Evolutionary conservation across 2,888 invertebrate species (phyloP), one percentile per base, ranked within the genome.

Genomic region (Notocelia uddmanniana): DNA sequence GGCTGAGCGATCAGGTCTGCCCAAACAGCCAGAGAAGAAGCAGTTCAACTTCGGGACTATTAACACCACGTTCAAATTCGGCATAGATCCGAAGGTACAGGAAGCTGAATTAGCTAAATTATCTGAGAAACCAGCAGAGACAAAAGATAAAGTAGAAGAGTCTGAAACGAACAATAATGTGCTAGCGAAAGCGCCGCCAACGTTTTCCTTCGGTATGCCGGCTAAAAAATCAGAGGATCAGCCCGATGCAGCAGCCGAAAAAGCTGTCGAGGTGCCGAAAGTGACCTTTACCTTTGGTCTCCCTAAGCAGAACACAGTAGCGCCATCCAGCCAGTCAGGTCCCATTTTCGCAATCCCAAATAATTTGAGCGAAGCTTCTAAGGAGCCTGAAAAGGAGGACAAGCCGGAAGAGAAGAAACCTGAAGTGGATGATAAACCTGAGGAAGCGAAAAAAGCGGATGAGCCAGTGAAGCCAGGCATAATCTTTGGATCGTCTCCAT

Each of bases 121-220:
- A 21, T 48, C 75, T 0, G 83, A 80, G 45, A 63, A 73, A 10
- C 73, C 73, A 26, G 26, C 76, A 34, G 76, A 76, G 18, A 54
- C 55, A 52, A 69, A 74, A 34, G 72, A 75, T 8, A 82, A 80
- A 76, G 50, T 73, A 21, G 82, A 84, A 73, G 82, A 85, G 75
- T 82, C 84, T 0, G 91, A 90, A 82, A 86, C 85, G 6, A 91
- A 91, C 76, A 91, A 92, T 71, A 91, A 90, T 79, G 76, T 81
- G 67, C 74, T 90, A 54, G 68, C 86, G 45, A 86, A 86, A 77
- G 78, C 83, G 26, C 82, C 88, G 21, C 81, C 87, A 3, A 78
- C 81, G 57, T 87, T 85, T 63, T 82, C 80, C 3, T 85, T 88
- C 77, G 80, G 81, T 11, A 73, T 84, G 70, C 81, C 85, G 19